phyloP scores from a whole-genome alignment of 2,113 vertebrate species.

The Oncorhynchus gorbuscha region DNA sequence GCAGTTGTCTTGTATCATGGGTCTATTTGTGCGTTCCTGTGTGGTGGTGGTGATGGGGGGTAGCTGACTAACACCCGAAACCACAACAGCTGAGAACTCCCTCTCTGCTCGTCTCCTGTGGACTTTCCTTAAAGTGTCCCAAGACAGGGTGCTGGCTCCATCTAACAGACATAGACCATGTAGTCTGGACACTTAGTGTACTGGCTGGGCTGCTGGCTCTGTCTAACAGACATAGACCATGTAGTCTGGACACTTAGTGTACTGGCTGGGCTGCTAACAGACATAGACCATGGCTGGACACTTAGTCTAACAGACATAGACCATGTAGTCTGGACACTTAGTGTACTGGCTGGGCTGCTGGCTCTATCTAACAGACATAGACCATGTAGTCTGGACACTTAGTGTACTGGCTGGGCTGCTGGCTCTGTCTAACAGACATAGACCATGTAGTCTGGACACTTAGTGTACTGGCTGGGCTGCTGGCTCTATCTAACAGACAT shows the following conservation, averaged over 20 bases:
- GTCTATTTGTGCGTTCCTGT: constrained; percentile 13
- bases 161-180: background rate
- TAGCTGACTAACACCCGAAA: background rate
- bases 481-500: background rate
- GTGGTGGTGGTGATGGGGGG: background rate
- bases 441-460: background rate
- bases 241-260: no score
- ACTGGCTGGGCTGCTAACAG: no score
- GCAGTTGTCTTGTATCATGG: constrained; percentile 30
- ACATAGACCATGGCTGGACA: no score
- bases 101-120: constrained; percentile 1
- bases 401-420: background rate
- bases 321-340: background rate
- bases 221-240: no score
- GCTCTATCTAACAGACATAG: background rate
- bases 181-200: background rate
- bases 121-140: constrained; percentile 21
- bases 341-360: no score
- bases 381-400: no score
- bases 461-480: background rate
- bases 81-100: constrained; percentile 31
- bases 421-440: no score
- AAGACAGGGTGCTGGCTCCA: background rate
- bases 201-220: no score
- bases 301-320: no score